phyloP scores from a whole-genome alignment of 2,797 vertebrate genomes.

The Brotula barbata region DNA sequence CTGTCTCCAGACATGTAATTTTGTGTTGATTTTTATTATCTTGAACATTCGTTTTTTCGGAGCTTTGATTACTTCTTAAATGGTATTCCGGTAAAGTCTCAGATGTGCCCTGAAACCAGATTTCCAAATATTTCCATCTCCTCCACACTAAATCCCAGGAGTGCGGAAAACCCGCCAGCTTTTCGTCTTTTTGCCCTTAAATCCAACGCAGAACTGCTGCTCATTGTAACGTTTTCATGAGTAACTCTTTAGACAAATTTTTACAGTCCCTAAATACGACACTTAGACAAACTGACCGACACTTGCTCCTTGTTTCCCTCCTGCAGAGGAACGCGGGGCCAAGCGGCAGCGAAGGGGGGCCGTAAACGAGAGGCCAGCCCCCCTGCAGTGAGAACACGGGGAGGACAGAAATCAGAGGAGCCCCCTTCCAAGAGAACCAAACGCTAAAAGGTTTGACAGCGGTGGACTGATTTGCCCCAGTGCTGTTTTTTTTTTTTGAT shows the following conservation, averaged over 20 bases:
- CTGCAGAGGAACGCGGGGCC: conserved; percentile 81
- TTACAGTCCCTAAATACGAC: conserved; percentile 32
- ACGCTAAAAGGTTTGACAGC: conserved; percentile 74
- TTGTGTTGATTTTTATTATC: no score
- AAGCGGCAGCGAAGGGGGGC: conserved; percentile 77
- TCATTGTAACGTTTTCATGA: conserved; percentile 33
- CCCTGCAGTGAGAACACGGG: conserved; percentile 81
- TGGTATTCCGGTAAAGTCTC: not conserved
- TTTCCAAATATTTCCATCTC: conserved; percentile 2
- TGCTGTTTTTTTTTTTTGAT: conserved; percentile 27
- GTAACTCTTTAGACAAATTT: conserved; percentile 35
- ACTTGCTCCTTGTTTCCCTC: conserved; percentile 61
- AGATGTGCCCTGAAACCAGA: conserved; percentile 17
- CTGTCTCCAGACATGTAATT: no score
- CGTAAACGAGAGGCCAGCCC: conserved; percentile 89
- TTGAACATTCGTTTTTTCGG: no score
- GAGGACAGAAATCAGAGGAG: conserved; percentile 87
- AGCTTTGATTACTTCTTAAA: not conserved
- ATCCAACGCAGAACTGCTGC: not conserved
- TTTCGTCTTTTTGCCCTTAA: conserved; percentile 11
- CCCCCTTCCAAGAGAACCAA: conserved; percentile 86
- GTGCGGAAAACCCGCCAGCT: conserved; percentile 4
- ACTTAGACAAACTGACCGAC: conserved; percentile 53
- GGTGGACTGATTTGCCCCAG: conserved; percentile 30
- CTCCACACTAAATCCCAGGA: not conserved